Conservation (phyloP, 2,113 vertebrate species). For the Limnothrissa miodon region DNA sequence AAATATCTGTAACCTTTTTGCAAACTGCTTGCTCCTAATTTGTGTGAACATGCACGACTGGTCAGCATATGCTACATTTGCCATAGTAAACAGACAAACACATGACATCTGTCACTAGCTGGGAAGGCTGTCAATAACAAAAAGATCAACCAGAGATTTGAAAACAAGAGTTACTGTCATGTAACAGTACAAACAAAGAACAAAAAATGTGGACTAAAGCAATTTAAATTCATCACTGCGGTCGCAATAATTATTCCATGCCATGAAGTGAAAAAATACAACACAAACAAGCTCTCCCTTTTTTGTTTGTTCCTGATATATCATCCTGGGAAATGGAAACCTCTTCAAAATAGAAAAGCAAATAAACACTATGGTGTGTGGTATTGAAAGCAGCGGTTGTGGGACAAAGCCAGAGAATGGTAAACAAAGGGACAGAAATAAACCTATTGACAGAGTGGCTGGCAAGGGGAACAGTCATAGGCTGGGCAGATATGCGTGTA, state of each 20-base stretch:
- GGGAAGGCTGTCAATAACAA: no score
- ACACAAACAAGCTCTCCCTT: conserved; percentile 11
- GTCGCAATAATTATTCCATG: background rate
- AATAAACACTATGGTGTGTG: conserved; percentile 49
- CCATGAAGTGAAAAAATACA: background rate
- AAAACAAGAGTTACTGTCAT: no score
- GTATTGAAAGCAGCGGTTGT: conserved; percentile 23
- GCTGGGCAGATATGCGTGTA: background rate
- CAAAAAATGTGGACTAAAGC: no score
- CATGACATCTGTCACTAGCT: conserved; percentile 14
- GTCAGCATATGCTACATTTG: conserved; percentile 39
- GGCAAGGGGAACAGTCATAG: background rate
- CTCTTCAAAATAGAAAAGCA: conserved; percentile 59
- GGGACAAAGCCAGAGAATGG: conserved; percentile 47
- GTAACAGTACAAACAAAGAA: no score
- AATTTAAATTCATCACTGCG: background rate
- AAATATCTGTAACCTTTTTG: background rate
- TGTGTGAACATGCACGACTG: background rate
- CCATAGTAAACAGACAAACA: conserved; percentile 61
- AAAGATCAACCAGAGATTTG: no score
- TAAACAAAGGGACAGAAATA: conserved; percentile 45
- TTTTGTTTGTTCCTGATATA: conserved; percentile 58
- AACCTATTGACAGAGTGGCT: conserved; percentile 1
- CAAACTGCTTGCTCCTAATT: background rate
- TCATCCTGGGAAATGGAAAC: conserved; percentile 49